These are phyloP conservation scores for Samia ricini DNA, from an alignment of 1,140 invertebrate species.

Conservation along the genomic window DNA sequence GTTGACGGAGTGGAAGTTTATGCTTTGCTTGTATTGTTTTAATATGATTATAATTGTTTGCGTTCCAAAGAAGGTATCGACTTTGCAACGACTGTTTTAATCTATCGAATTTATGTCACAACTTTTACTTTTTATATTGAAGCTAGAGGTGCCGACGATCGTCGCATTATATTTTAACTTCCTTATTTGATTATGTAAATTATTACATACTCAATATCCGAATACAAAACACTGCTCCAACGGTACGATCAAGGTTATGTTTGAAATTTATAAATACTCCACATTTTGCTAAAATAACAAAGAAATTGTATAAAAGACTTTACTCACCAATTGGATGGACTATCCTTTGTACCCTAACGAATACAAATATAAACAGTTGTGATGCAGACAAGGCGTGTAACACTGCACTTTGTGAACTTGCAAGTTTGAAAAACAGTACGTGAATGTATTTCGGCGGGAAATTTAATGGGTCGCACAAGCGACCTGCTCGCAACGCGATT, in stretches of 20 bases:
- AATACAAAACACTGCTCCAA: not conserved
- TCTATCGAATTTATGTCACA: not conserved
- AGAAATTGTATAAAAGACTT: not conserved
- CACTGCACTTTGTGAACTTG: constrained; percentile 19
- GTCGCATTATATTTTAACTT: not conserved
- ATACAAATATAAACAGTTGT: constrained; percentile 7
- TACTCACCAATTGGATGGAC: constrained; percentile 19
- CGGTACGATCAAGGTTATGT: not conserved
- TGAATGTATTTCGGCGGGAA: constrained; percentile 14
- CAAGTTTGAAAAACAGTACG: constrained; percentile 18
- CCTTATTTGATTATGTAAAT: not conserved
- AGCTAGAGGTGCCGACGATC: not conserved
- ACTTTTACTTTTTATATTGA: not conserved
- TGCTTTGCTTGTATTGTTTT: not conserved
- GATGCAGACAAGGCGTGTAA: constrained; percentile 16
- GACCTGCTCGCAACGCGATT: constrained; percentile 15
- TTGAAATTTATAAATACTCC: not conserved
- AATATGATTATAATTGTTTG: not conserved
- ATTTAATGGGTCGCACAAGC: constrained; percentile 15
- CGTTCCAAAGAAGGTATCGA: not conserved
- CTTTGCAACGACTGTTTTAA: not conserved
- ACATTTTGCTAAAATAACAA: not conserved
- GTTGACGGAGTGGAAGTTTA: not conserved
- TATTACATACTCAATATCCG: not conserved
- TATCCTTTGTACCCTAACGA: constrained; percentile 28